A percentile compares a stretch with the other conserved stretches of the same genome.
Conservation (phyloP, 2,797 vertebrate species). For the Thamnophis elegans region DNA sequence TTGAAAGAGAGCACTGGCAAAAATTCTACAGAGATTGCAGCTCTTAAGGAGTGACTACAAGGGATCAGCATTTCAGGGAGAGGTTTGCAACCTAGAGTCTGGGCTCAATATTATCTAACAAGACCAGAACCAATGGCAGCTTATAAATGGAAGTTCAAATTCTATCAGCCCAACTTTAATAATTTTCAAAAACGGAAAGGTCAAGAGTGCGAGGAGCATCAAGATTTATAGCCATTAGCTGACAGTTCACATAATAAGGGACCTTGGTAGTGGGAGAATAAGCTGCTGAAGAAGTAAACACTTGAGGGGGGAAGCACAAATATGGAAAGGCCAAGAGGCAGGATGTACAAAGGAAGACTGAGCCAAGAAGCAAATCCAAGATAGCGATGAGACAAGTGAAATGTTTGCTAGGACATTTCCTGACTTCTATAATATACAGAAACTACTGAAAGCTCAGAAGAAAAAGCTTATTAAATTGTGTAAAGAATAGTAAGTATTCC, state of each 20-base stretch:
- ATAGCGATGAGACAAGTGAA: not conserved
- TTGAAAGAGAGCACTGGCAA: not conserved
- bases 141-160: not conserved
- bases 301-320: not conserved
- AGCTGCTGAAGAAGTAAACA: not conserved
- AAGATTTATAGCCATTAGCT: not conserved
- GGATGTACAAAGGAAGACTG: slow-evolving; percentile 8
- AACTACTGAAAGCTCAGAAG: not conserved
- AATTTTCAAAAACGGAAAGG: not conserved
- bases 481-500: not conserved
- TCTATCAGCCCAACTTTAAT: not conserved
- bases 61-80: not conserved
- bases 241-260: not conserved
- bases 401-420: not conserved
- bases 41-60: not conserved
- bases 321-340: not conserved
- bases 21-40: not conserved
- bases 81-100: not conserved
- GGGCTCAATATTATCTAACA: not conserved
- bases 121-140: not conserved
- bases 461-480: not conserved
- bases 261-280: not conserved
- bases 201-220: not conserved
- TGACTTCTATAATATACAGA: not conserved
- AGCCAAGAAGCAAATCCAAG: not conserved